Base-by-base conservation (phyloP, 2,888 invertebrate species). In the Nomada hirtipes region DNA sequence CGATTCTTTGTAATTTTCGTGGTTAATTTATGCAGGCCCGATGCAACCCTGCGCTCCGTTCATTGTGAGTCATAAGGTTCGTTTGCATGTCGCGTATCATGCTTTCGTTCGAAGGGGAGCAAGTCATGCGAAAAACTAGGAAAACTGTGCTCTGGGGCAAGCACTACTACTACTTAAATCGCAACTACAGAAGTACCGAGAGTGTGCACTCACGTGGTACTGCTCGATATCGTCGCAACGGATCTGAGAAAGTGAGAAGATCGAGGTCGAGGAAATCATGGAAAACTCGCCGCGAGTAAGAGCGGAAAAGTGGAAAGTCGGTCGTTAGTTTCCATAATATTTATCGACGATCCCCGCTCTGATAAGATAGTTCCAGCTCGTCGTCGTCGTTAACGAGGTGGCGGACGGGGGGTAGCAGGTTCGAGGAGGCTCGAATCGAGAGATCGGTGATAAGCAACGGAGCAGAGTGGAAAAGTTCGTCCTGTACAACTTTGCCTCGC, bases 21-120 rank as follows among this genome's bases (percentile, higher is more conserved):
- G 70, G 69, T 81, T 86, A 84, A 88, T 87, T 85, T 85, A 78
- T 83, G 76, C 44, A 57, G 36, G 15, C 64, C 15, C 71, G 67
- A 20, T 57, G 72, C 72, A 59, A 71, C 79, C 81, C 73, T 57
- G 71, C 75, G 77, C 78, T 69, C 63, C 52, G 81, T 78, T 3
- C 13, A 47, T 47, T 47, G 3, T 90, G 91, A 91, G 85, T 91
- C 91, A 91, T 53, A 47, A 68, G 29, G 64, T 77, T 83, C 73
- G 84, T 85, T 91, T 70, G 89, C 86, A 86, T 88, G 88, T 69
- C 72, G 89, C 86, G 86, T 88, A 87, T 71, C 79, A 55, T 72
- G 75, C 77, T 77, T 77, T 75, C 82, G 82, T 74, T 87, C 83
- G 73, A 65, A 44, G 81, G 86, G 87, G 82, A 86, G 83, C 86